Conservation (phyloP, 2,797 vertebrate genomes). For the Myotis vivesi region DNA sequence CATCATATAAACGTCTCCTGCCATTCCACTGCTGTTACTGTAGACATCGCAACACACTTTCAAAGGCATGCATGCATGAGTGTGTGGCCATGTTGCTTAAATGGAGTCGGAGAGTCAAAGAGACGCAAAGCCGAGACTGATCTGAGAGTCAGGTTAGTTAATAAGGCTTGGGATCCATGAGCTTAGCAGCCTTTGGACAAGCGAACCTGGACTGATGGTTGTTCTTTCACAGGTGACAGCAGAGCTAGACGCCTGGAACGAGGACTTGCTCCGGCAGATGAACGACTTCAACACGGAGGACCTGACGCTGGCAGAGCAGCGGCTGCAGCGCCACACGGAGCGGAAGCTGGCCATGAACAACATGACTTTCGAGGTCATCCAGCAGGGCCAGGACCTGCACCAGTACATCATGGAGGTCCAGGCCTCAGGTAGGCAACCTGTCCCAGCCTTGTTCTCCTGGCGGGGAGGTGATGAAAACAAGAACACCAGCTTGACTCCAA, state of each 20-base stretch:
- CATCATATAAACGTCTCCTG: neutral
- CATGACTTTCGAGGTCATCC: conserved; percentile 97
- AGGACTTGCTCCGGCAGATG: conserved; percentile 94
- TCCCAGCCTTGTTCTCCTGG: neutral
- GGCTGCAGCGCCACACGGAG: conserved; percentile 94
- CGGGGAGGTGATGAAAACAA: neutral
- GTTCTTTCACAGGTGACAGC: conserved; percentile 90
- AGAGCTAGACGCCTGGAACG: conserved; percentile 96
- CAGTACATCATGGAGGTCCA: conserved; percentile 99
- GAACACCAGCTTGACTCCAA: neutral
- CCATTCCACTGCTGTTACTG: neutral
- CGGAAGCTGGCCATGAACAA: conserved; percentile 96
- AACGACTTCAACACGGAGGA: conserved; percentile 93
- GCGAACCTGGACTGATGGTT: neutral
- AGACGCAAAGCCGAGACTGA: neutral
- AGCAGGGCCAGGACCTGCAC: conserved; percentile 96
- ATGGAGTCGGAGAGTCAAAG: neutral
- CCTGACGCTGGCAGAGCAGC: conserved; percentile 92
- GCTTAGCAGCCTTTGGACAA: neutral
- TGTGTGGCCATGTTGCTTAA: neutral
- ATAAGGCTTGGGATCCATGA: neutral
- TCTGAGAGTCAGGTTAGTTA: neutral
- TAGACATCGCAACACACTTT: neutral
- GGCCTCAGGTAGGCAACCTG: conserved; percentile 89
- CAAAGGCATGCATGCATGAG: neutral